Evolutionary conservation across 1,140 invertebrate species (phyloP), one percentile per base, ranked within the genome.

Genomic region (Brachionus calyciflorus): DNA sequence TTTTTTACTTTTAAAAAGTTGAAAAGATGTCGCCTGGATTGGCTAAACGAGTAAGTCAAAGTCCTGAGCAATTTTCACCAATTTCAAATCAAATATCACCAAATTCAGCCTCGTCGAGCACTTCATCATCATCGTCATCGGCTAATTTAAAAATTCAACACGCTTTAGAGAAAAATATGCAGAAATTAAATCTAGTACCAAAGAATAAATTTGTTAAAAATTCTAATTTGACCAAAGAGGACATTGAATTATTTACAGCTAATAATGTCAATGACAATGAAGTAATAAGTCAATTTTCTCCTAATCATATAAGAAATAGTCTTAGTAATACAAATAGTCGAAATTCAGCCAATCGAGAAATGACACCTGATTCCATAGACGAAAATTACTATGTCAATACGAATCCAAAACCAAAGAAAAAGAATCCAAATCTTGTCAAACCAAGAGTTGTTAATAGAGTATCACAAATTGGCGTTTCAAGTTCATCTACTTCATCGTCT

Each of bases 341-440:
- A 44, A 65, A 65, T 37, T 65, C 60, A 12, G 19, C 60, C 26
- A 37, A 65, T 44, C 65, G 73, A 24, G 73, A 76, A 51, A 76
- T 76, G 73, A 76, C 73, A 28, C 73, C 73, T 6, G 73, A 76
- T 46, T 76, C 73, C 26, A 76, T 76, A 17, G 49, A 76, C 24
- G 49, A 55, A 33, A 49, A 70, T 33, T 51, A 12, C 19, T 60
- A 60, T 60, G 28, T 19, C 0, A 60, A 60, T 37, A 10, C 33
- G 0, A 60, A 60, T 60, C 28, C 55, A 60, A 60, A 60, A 30
- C 1, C 55, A 37, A 60, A 60, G 14, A 65, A 65, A 44, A 65
- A 12, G 5, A n/a, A n/a, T n/a, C n/a, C n/a, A n/a, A n/a, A n/a
- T n/a, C n/a, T n/a, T n/a, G n/a, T n/a, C n/a, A n/a, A n/a, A n/a